Evolutionary conservation across 1,140 invertebrate genomes (phyloP), one percentile per base, ranked within the genome.

Genomic region (Cryptotermes secundus): DNA sequence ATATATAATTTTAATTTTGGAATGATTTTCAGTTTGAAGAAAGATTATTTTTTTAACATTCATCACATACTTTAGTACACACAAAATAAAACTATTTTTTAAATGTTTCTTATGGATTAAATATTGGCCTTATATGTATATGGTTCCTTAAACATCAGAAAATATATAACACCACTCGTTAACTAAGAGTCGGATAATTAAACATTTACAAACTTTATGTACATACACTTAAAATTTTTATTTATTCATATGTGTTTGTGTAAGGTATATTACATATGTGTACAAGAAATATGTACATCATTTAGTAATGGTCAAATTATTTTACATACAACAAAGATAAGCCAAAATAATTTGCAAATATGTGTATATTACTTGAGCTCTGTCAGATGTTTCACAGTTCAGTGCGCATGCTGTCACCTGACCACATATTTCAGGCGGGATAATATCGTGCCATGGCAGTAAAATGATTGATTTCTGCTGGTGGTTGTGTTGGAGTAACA

Each of bases 251-350:
- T 59, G 53, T 14, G 9, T 59, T 59, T 59, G 26, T 59, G 19
- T 59, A 59, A 72, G 6, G 59, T 31, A 72, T 72, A 6, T 72
- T 72, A 72, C 59, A 72, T 31, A 72, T 1, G 59, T 31, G 59
- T 72, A 72, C 59, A 72, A 72, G 26, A 72, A 72, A 72, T 72
- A 72, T 72, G 59, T 72, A 72, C n/a, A 72, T 72, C 59, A 72
- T 72, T 31, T 72, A 31, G 16, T 72, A 72, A 72, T 72, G 26
- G 26, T 12, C 59, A 72, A 31, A 72, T 72, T 72, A 31, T 72
- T 72, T 72, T 72, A 72, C 59, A 72, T 72, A 72, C 4, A 31
- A 9, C 31, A 49, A 19, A 19, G 16, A n/a, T 31, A 72, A 72
- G 59, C 59, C 59, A 72, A 72, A 72, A 72, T 72, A 72, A 72